Evolutionary conservation across 2,888 invertebrate species (phyloP), one percentile per base, ranked within the genome.

Genomic region (Cheilosia soror): DNA sequence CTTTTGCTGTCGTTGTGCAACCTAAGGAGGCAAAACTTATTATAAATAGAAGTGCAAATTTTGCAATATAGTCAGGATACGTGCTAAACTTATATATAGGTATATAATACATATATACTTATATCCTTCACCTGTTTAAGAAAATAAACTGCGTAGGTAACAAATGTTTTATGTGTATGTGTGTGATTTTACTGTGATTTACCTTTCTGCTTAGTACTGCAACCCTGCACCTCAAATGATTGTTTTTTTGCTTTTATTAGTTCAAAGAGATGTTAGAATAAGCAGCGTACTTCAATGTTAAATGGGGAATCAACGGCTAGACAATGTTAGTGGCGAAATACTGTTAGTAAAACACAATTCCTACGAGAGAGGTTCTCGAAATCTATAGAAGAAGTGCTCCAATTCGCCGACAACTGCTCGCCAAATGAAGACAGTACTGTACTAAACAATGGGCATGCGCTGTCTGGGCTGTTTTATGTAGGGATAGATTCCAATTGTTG

Each of bases 1-100:
- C 89, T 94, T 93, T 84, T 95, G 94, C 89, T 95, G 96, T 1
- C 95, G 93, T 88, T 96, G 95, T 0, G 94, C 94, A 79, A 95
- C 95, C 95, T 95, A 89, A 33, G 29, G n/a, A 42, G 53, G 13
- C 7, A 11, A 73, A 49, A 6, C 4, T 9, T 20, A 4, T 47
- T 40, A 66, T 4, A 7, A 0, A 11, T 37, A 11, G 15, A 51
- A 37, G 11, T 11, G 9, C 2, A 13, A 40, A 2, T 1, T 1
- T 3, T 1, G 49, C 25, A 2, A 15, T 2, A n/a, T 20, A 29
- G 11, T 13, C 20, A 25, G 7, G 11, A n/a, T 53, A 7, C 9
- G 25, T 25, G 15, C 31, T 66, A 40, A 7, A 37, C 37, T 37
- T 37, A 37, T 40, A 5, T 49, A 51, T 37, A 63, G 20, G 0